Evolutionary conservation across 1,140 invertebrate species (phyloP), one percentile per base, ranked within the genome.

Genomic region (Portunus trituberculatus): DNA sequence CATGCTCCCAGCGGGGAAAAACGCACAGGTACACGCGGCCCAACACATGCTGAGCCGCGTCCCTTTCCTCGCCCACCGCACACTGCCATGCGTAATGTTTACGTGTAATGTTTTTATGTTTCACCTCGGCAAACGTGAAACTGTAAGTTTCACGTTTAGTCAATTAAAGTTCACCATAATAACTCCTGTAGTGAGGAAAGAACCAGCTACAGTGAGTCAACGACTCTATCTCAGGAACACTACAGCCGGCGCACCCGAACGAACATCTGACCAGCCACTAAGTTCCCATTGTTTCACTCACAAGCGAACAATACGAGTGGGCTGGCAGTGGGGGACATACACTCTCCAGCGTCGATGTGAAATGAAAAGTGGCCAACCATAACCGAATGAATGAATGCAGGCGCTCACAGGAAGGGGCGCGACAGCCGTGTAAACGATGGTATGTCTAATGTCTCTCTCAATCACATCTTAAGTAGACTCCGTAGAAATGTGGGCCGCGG

Each of bases 361-460:
- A 92, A 95, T 95, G 94, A 89, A 95, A 95, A 92, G 52, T 31
- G 59, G 48, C 91, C 83, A 95, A 92, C 91, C 31, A 88, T 67
- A 93, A 92, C 28, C 39, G 59, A 95, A 28, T 45, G 94, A 93
- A 95, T 94, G 94, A 93, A 87, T 95, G 91, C 91, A 95, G 48
- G 46, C 31, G 48, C 83, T 67, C 91, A 67, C 83, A 93, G 91
- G 94, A 76, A 32, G 94, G 52, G 94, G 94, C 39, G n/a, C 84
- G 94, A 95, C 94, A 95, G 94, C 86, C 94, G 90, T 93, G 94
- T 92, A 95, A 93, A 95, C 94, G 94, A 95, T 95, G 91, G 94
- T 88, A 89, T 88, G 91, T 31, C 52, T 95, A 95, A 95, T 92
- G 94, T 95, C 94, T 95, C 91, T 95, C 94, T 95, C 91, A 92